A percentile compares a stretch with the other conserved stretches of the same genome.
phyloP scores from a whole-genome alignment of 2,888 invertebrate species.

The Agonopterix subpropinquella region DNA sequence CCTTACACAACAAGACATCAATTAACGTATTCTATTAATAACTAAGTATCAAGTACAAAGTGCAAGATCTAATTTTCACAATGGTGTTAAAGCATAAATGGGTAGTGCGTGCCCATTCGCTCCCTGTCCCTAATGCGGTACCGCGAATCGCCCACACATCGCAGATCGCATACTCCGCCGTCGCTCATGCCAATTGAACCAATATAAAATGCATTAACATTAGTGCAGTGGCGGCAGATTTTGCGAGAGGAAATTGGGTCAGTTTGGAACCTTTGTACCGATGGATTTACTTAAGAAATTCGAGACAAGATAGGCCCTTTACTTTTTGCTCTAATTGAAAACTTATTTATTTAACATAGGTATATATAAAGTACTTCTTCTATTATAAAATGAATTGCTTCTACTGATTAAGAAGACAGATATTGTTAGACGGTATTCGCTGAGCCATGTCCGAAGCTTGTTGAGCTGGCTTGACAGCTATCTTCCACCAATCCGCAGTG shows the following conservation, averaged over 20 bases:
- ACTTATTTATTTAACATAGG: no score
- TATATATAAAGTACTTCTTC: no score
- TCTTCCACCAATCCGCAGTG: no score
- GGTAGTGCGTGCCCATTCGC: conserved; percentile 52
- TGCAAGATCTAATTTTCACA: conserved; percentile 7
- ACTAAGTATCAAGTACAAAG: conserved; percentile 3
- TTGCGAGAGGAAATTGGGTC: conserved; percentile 52
- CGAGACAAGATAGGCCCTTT: background rate
- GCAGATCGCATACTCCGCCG: conserved; percentile 63
- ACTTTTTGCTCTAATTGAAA: no score
- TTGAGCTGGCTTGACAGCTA: no score
- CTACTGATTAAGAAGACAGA: no score
- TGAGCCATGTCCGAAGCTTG: no score
- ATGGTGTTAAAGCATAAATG: conserved; percentile 8
- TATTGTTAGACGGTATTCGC: no score
- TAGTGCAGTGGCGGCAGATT: conserved; percentile 62
- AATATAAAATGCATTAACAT: conserved; percentile 75
- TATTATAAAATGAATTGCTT: no score
- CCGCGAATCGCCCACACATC: conserved; percentile 70
- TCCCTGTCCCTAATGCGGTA: conserved; percentile 58
- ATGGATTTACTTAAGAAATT: background rate
- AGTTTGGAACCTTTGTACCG: conserved; percentile 20
- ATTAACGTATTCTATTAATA: no score
- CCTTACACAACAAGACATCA: no score
- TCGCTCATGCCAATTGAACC: conserved; percentile 69